Base-by-base conservation (phyloP, 2,888 invertebrate genomes). In the Apeira syringaria region DNA sequence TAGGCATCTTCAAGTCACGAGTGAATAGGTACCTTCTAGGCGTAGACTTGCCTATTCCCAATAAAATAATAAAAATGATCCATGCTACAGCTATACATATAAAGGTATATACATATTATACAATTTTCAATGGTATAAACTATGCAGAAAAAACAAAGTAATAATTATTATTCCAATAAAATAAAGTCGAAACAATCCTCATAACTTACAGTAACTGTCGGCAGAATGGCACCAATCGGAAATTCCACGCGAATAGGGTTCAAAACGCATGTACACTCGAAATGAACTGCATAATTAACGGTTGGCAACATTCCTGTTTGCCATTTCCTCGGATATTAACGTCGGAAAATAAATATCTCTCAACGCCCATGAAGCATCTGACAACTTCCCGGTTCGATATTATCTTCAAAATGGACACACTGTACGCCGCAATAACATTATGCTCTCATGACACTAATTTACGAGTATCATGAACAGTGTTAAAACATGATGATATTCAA, bases 371-470 rank as follows among this genome's bases (percentile, higher is more conserved):
- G 22, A 39, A 40, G 51, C 48, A 20, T 53, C 57, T 55, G 51
- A 28, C 35, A 42, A 56, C 56, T 57, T 67, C 62, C 64, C 60
- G 45, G 7, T 7, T 2, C 20, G 7, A 7, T 7, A 69, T 70
- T 68, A 55, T 68, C 61, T 65, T 66, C 64, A 48, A 68, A 68
- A 68, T 68, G 56, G 45, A 15, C 32, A 41, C 32, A 20, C 33
- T 55, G 43, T 49, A 56, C 59, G 56, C 55, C 53, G 53, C 54
- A 56, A 58, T 54, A 50, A 31, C 37, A 45, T 51, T 47, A 33
- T 32, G 15, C 27, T 44, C 54, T 41, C 32, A 36, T 35, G 47
- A 57, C 58, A 13, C 42, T 22, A 27, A 49, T 50, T 37, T 18
- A 33, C 18, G 26, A 22, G 40, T 26, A 27, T 12, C 27, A 33